Evolutionary conservation across 2,888 invertebrate species (phyloP).

Genomic region (Hartigia nigra): DNA sequence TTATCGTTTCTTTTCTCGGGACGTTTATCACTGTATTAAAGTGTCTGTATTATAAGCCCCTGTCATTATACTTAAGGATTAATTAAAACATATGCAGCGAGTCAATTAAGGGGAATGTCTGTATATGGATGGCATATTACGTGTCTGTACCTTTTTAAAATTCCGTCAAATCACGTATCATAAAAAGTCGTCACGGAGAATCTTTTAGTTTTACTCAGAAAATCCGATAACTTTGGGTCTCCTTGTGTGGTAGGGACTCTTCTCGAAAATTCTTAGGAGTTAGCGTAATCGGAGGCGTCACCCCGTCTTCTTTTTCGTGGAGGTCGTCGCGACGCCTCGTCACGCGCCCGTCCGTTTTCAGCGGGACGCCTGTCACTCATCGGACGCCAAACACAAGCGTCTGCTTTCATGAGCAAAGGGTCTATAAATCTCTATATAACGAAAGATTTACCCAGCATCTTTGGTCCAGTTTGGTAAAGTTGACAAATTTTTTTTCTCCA

Average conservation of each 20-base stretch:
- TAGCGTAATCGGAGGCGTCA: conserved; percentile 56
- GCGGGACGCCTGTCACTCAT: conserved; percentile 56
- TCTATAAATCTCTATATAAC: neutral
- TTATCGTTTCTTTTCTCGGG: neutral
- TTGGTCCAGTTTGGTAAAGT: neutral
- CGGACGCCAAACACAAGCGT: neutral
- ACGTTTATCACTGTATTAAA: neutral
- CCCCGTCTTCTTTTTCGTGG: conserved; percentile 44
- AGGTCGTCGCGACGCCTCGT: conserved; percentile 56
- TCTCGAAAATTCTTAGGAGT: conserved; percentile 43
- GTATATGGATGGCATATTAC: neutral
- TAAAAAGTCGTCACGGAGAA: neutral
- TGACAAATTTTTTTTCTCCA: neutral
- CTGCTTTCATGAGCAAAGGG: neutral
- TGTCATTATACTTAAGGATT: neutral
- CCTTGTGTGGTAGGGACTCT: neutral
- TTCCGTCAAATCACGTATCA: neutral
- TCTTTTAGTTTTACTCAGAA: neutral
- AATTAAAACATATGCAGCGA: neutral
- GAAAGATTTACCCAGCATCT: neutral
- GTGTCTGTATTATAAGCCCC: neutral
- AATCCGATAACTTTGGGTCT: neutral
- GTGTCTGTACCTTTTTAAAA: neutral
- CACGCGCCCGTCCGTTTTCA: conserved; percentile 58
- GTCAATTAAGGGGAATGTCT: neutral